These are phyloP conservation scores for Biston betularia DNA, from an alignment of 2,888 invertebrate genomes.

Conservation along the genomic window DNA sequence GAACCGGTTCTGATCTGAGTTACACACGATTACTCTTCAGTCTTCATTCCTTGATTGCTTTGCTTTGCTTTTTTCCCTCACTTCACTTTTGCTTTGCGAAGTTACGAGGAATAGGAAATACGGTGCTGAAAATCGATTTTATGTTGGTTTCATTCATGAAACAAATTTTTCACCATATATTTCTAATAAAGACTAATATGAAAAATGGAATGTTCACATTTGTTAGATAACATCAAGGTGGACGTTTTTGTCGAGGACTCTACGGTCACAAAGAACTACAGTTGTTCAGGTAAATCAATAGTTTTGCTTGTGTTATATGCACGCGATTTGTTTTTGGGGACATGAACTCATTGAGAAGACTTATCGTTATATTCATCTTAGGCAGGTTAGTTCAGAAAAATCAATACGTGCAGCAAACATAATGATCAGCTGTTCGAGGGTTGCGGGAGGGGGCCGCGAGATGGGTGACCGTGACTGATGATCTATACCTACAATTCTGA, in stretches of 20 bases:
- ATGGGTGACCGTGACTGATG: constrained; percentile 78
- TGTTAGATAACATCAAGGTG: constrained; percentile 88
- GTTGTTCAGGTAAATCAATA: constrained; percentile 87
- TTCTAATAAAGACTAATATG: constrained; percentile 64
- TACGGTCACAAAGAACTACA: constrained; percentile 87
- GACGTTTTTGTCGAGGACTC: constrained; percentile 80
- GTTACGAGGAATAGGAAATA: constrained; percentile 43
- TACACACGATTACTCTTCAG: constrained; percentile 18
- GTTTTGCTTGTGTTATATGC: constrained; percentile 49
- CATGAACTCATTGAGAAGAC: constrained; percentile 38
- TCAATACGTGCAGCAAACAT: constrained; percentile 79
- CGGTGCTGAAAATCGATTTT: constrained; percentile 54
- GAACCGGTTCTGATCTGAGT: no score
- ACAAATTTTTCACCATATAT: constrained; percentile 57
- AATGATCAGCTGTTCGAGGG: constrained; percentile 84
- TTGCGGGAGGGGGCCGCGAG: constrained; percentile 70
- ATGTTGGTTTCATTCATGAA: constrained; percentile 61
- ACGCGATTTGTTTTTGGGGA: constrained; percentile 37
- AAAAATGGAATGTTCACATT: constrained; percentile 90
- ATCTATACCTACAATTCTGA: constrained; percentile 56
- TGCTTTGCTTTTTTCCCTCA: constrained; percentile 23
- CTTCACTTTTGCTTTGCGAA: constrained; percentile 36
- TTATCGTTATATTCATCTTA: constrained; percentile 53
- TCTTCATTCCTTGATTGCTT: constrained; percentile 7
- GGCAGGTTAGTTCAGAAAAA: constrained; percentile 80